Base-by-base conservation (phyloP, 2,113 vertebrate species). In the Parus major region DNA sequence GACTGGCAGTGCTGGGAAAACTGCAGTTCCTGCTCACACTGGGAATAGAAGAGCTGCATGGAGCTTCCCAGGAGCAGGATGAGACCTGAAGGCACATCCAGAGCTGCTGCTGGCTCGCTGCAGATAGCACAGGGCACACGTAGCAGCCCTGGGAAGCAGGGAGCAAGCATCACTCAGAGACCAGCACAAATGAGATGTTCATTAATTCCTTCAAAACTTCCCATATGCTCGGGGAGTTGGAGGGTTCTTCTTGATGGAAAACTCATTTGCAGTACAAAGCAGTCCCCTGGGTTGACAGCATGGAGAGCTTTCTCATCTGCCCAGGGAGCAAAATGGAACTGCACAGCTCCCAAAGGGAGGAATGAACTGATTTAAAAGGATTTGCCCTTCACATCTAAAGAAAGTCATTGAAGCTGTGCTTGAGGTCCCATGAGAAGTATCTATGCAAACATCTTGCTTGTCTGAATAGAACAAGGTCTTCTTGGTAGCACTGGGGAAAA, bases 11-110 rank as follows among this genome's bases (percentile, higher is more conserved):
- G 72, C 55, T 1, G 4, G 44, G 42, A 16, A 68, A 79, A 24
- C 7, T 42, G 39, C 21, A 29, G 24, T 41, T 76, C 4, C 53
- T 81, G 50, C 42, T 61, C 18, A 9, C 0, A 0, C 0, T 59
- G n/a, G 55, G 78, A 72, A 28, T 7, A 49, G 29, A 82, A 55
- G 24, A 69, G 29, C 33, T 66, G 35, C 1, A 25, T 8, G 0
- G 47, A 63, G n/a, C 20, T 83, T 42, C 49, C 36, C 85, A 55
- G 21, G 29, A 60, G 52, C 35, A 70, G 50, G 35, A 73, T 63
- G 50, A 49, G 33, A 24, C 20, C 24, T 17, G 19, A 27, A 71
- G 86, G 39, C 53, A 46, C 25, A 81, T 42, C 20, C 3, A 2
- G 60, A 75, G 21, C 44, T 81, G 56, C 56, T 68, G 63, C 46